phyloP scores from a whole-genome alignment of 2,888 invertebrate species.

The Chesias legatella region DNA sequence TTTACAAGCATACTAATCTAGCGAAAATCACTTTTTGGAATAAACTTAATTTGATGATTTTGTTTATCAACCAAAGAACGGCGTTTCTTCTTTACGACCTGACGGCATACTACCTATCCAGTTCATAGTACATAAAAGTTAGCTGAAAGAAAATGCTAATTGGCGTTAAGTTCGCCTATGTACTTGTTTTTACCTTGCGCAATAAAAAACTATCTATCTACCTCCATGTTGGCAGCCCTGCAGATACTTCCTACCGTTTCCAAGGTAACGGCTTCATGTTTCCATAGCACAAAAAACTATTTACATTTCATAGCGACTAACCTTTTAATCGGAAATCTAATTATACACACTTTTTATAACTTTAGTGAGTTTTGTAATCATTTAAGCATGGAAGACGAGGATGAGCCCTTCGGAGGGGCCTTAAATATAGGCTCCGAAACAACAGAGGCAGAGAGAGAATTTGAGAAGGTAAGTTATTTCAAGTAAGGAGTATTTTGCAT shows the following conservation, averaged over 20 bases:
- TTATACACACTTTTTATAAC: slow-evolving; percentile 33
- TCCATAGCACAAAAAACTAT: slow-evolving; percentile 32
- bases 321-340: slow-evolving; percentile 13
- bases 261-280: slow-evolving; percentile 31
- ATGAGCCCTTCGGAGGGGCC: slow-evolving; percentile 53
- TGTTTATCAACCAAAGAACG: too few species aligned
- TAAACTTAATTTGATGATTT: too few species aligned
- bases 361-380: slow-evolving; percentile 22
- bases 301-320: not conserved
- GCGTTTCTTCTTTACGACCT: too few species aligned
- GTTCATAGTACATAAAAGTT: too few species aligned
- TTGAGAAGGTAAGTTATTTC: slow-evolving; percentile 47
- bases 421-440: slow-evolving; percentile 59
- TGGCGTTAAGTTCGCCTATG: too few species aligned
- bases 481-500: too few species aligned
- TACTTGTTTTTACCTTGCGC: too few species aligned
- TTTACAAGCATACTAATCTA: too few species aligned
- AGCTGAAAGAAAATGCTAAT: too few species aligned
- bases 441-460: slow-evolving; percentile 69
- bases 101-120: too few species aligned
- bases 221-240: slow-evolving; percentile 1
- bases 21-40: too few species aligned
- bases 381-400: slow-evolving; percentile 50
- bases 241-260: slow-evolving; percentile 21
- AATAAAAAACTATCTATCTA: too few species aligned